Evolutionary conservation across 2,797 vertebrate species (phyloP).

Genomic region (Trachurus trachurus): DNA sequence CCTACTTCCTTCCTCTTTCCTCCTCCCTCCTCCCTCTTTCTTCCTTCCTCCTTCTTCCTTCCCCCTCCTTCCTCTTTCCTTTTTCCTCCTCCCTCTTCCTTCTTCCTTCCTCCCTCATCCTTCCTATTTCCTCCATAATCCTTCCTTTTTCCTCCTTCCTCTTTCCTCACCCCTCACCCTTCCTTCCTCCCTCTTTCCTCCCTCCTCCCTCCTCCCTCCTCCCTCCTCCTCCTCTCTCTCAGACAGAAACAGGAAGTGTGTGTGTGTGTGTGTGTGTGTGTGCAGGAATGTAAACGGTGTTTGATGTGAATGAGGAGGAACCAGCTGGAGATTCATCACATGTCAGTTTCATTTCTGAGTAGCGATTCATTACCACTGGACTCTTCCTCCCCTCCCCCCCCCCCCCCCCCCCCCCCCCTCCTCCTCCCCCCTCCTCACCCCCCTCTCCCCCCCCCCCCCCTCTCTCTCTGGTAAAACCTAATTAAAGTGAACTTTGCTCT

Average conservation of each 20-base stretch:
- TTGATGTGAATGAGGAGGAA: constrained; percentile 30
- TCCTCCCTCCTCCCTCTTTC: too few species aligned
- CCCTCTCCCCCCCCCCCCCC: constrained; percentile 1
- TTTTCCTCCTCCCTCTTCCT: too few species aligned
- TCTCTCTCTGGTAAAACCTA: constrained; percentile 29
- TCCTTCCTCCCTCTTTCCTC: too few species aligned
- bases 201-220: too few species aligned
- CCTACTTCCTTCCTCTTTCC: too few species aligned
- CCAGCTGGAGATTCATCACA: constrained; percentile 65
- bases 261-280: constrained; percentile 33
- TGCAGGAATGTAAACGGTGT: constrained; percentile 49
- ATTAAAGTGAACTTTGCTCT: constrained; percentile 67
- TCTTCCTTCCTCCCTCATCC: too few species aligned
- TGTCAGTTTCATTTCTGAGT: constrained; percentile 73
- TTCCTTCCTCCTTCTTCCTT: too few species aligned
- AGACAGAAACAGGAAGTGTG: constrained; percentile 36
- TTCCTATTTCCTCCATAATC: too few species aligned
- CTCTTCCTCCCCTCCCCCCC: constrained; percentile 19
- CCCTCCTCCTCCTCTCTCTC: too few species aligned
- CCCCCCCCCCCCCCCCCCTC: constrained; percentile 9
- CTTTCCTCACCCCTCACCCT: too few species aligned
- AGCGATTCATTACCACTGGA: constrained; percentile 71
- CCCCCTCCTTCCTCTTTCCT: too few species aligned
- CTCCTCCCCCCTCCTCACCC: constrained; percentile 8
- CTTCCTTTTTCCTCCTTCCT: too few species aligned